These are phyloP conservation scores for Rosalia funebris DNA, from an alignment of 2,888 invertebrate species.

Conservation along the genomic window DNA sequence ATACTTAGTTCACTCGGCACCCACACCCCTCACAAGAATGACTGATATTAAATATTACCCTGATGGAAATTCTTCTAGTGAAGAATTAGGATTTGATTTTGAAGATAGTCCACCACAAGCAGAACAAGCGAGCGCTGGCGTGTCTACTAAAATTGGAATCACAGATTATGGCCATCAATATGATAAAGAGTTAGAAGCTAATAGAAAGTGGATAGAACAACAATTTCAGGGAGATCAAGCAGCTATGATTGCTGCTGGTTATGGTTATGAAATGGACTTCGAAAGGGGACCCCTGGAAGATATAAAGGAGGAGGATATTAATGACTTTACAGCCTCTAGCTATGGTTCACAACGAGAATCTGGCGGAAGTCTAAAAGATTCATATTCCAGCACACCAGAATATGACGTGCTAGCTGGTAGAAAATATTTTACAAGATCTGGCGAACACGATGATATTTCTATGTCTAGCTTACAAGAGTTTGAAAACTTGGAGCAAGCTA, in stretches of 20 bases:
- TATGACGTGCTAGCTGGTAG: slow-evolving; percentile 87
- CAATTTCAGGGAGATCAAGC: slow-evolving; percentile 80
- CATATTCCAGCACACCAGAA: slow-evolving; percentile 91
- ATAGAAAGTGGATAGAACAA: slow-evolving; percentile 91
- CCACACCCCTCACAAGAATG: slow-evolving; percentile 68
- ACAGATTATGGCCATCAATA: slow-evolving; percentile 63
- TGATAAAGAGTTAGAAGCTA: slow-evolving; percentile 74
- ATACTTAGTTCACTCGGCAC: slow-evolving; percentile 75
- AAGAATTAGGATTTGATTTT: slow-evolving; percentile 74
- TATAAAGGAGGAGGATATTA: slow-evolving; percentile 91
- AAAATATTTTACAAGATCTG: slow-evolving; percentile 81
- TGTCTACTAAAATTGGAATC: slow-evolving; percentile 59
- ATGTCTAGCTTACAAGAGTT: slow-evolving; percentile 94
- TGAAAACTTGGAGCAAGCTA: slow-evolving; percentile 88
- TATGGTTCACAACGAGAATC: slow-evolving; percentile 81
- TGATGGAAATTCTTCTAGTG: slow-evolving; percentile 67
- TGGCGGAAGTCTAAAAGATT: slow-evolving; percentile 87
- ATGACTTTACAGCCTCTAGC: slow-evolving; percentile 80
- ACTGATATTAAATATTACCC: slow-evolving; percentile 65
- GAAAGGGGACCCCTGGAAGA: slow-evolving; percentile 88
- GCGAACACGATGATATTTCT: slow-evolving; percentile 93
- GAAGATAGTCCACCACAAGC: slow-evolving; percentile 72
- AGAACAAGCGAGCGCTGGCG: slow-evolving; percentile 52
- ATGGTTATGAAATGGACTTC: slow-evolving; percentile 80
- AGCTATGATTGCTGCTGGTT: slow-evolving; percentile 70